These are phyloP conservation scores for Argyrosomus japonicus DNA, from an alignment of 2,113 vertebrate species.

Conservation along the genomic window DNA sequence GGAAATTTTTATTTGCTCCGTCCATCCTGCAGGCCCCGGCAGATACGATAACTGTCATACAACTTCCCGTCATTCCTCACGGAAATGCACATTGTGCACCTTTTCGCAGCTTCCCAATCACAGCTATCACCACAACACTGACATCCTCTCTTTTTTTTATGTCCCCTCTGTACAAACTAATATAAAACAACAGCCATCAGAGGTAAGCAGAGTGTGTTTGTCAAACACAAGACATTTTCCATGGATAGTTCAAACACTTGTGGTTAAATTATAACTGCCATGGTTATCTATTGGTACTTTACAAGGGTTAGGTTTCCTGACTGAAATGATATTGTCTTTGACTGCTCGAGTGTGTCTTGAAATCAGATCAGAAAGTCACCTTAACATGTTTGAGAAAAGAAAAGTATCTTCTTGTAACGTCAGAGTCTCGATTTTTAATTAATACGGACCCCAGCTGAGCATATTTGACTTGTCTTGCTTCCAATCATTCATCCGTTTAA, in stretches of 20 bases:
- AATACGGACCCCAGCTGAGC: neutral
- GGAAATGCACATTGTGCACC: conserved; percentile 62
- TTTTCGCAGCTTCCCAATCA: conserved; percentile 30
- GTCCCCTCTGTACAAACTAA: conserved; percentile 31
- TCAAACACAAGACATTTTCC: neutral
- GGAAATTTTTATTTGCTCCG: conserved; percentile 14
- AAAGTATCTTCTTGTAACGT: neutral
- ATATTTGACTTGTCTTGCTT: conserved; percentile 11
- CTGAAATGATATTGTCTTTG: neutral
- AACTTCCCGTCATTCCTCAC: conserved; percentile 67
- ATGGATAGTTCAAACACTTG: neutral
- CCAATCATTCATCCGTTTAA: conserved; percentile 22
- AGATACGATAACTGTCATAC: conserved; percentile 59
- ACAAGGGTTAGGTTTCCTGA: neutral
- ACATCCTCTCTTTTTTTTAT: conserved; percentile 28
- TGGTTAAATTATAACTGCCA: neutral
- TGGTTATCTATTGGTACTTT: neutral
- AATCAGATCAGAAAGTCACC: neutral
- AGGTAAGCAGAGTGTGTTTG: neutral
- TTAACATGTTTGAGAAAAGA: neutral
- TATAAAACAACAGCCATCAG: conserved; percentile 4
- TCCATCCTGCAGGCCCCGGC: conserved; percentile 49
- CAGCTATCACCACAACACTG: conserved; percentile 17
- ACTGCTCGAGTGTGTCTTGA: too few species aligned
- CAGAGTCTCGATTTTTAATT: neutral